phyloP scores from a whole-genome alignment of 1,140 invertebrate species.

The Caenorhabditis latens region DNA sequence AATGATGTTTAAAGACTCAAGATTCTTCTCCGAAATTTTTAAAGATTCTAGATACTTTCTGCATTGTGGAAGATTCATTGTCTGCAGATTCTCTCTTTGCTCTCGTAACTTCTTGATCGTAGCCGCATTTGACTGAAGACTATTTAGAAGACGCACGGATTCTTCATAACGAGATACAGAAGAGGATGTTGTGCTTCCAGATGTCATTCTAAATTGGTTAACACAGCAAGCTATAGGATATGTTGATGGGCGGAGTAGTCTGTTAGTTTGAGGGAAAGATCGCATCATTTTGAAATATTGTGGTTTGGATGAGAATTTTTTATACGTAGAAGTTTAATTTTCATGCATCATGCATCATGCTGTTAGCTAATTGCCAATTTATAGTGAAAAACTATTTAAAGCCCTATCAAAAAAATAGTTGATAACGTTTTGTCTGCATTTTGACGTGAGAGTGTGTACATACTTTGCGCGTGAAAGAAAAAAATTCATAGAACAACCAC shows the following conservation, averaged over 20 bases:
- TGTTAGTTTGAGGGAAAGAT: conserved; percentile 48
- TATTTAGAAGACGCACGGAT: conserved; percentile 62
- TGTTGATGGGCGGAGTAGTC: conserved; percentile 24
- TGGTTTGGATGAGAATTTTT: background rate
- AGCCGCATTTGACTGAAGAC: conserved; percentile 67
- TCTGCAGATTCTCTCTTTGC: conserved; percentile 58
- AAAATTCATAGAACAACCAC: conserved; percentile 17
- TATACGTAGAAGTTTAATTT: background rate
- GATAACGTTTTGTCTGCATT: conserved; percentile 27
- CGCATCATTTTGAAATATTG: conserved; percentile 25
- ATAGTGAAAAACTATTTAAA: background rate
- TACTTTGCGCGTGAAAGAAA: conserved; percentile 25
- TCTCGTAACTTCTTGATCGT: conserved; percentile 63
- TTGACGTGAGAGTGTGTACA: conserved; percentile 20
- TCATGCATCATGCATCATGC: conserved; percentile 45
- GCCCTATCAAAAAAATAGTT: background rate
- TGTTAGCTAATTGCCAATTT: background rate
- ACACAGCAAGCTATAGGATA: conserved; percentile 1
- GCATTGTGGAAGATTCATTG: conserved; percentile 64
- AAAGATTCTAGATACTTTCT: conserved; percentile 41
- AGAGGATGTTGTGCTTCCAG: background rate
- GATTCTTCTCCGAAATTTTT: conserved; percentile 71
- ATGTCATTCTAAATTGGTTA: conserved; percentile 33
- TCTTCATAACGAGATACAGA: conserved; percentile 35
- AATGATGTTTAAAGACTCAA: conserved; percentile 85